Evolutionary conservation across 1,140 invertebrate genomes (phyloP), one percentile per base, ranked within the genome.

Genomic region (Leptopilina boulardi): DNA sequence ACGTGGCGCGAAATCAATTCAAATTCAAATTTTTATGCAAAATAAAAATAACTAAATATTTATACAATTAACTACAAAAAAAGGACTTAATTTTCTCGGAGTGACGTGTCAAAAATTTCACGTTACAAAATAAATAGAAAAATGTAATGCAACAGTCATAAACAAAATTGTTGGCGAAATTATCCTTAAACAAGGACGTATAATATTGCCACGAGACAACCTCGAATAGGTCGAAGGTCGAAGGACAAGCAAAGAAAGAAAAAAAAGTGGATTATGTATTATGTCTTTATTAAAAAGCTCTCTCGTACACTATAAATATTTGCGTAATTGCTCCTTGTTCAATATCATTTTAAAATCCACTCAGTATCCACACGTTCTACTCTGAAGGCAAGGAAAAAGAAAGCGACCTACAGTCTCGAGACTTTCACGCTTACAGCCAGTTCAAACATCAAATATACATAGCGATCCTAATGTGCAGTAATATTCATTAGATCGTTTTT

Each of bases 351-450:
- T 56, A n/a, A 56, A 56, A 56, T 19, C 54, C 54, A 56, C 21
- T 56, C 18, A 21, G 54, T 56, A 56, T 56, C 54, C 54, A 56
- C 54, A 56, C 54, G 54, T 56, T 56, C 54, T 56, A 56, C 54
- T 56, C 54, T 56, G 54, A 56, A 56, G 54, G 54, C 54, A 56
- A 56, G 54, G 54, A 56, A 23, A 56, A 56, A 56, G 54, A 56
- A 56, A 56, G 54, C 54, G 54, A 56, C 54, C 54, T 56, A 56
- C 54, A 56, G 54, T 56, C 54, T 10, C 54, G 54, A 23, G 54
- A 56, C 54, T 56, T 56, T 56, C 54, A 56, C 54, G 54, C 21
- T 56, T 11, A 23, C 21, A 23, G 18, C 19, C 18, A 21, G 54
- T 19, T n/a, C 51, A 54, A 18, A 11, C 19, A 21, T 23, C 54